Evolutionary conservation across 2,888 invertebrate species (phyloP).

Genomic region (Biston betularia): DNA sequence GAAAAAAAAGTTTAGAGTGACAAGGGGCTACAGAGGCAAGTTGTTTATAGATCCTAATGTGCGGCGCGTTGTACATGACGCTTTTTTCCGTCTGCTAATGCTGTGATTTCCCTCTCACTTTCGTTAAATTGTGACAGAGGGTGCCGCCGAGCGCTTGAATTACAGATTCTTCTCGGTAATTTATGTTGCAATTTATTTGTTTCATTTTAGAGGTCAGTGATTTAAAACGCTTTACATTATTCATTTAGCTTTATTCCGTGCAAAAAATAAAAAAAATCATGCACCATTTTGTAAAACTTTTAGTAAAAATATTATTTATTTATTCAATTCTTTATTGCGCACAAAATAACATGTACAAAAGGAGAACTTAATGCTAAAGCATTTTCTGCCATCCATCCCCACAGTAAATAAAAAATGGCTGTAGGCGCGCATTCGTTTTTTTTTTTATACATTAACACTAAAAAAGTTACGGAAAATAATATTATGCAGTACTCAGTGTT

Average conservation of each 20-base stretch:
- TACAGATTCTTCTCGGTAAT: constrained; percentile 72
- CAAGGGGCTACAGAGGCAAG: constrained; percentile 8
- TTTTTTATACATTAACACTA: too few species aligned
- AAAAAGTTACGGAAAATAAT: too few species aligned
- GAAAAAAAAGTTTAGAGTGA: not conserved
- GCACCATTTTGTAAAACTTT: too few species aligned
- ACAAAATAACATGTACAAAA: too few species aligned
- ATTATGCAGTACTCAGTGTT: too few species aligned
- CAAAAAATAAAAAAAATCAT: not conserved
- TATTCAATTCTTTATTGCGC: too few species aligned
- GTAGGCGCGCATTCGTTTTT: too few species aligned
- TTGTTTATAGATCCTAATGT: constrained; percentile 41
- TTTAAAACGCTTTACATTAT: constrained; percentile 10
- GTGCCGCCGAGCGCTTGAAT: constrained; percentile 56
- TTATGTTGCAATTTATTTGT: constrained; percentile 73
- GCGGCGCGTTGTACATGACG: constrained; percentile 38
- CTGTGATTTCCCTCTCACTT: constrained; percentile 52
- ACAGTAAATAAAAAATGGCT: too few species aligned
- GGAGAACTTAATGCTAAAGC: too few species aligned
- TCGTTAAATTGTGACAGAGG: constrained; percentile 73
- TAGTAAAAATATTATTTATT: too few species aligned
- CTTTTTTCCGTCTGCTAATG: constrained; percentile 37
- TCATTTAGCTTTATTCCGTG: not conserved
- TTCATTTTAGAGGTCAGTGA: constrained; percentile 50
- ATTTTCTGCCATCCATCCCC: too few species aligned